Evolutionary conservation across 2,113 vertebrate species (phyloP).

Genomic region (Mustelus asterias): DNA sequence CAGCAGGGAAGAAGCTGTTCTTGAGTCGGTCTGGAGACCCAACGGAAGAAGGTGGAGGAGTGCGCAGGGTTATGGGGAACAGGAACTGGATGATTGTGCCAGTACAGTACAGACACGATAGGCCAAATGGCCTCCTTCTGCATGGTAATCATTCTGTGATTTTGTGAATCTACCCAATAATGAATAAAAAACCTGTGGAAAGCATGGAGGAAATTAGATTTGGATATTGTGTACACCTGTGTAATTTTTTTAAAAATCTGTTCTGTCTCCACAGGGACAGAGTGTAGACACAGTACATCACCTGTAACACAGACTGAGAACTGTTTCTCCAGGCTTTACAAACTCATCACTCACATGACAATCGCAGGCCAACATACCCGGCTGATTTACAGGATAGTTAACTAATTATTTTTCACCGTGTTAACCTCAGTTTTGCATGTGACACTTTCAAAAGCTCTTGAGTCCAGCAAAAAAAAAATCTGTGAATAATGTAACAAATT

Average conservation of each 20-base stretch:
- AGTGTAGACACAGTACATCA: background rate
- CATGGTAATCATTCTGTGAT: too few species aligned
- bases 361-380: background rate
- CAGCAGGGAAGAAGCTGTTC: too few species aligned
- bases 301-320: background rate
- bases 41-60: too few species aligned
- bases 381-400: background rate
- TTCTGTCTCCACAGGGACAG: background rate
- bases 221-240: background rate
- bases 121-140: too few species aligned
- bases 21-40: too few species aligned
- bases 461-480: background rate
- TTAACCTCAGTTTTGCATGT: constrained; percentile 12
- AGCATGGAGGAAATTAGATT: background rate
- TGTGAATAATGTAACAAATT: constrained; percentile 15
- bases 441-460: background rate
- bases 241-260: background rate
- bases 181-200: background rate
- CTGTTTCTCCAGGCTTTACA: background rate
- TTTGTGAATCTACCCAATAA: too few species aligned
- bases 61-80: too few species aligned
- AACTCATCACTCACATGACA: background rate
- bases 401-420: constrained; percentile 5
- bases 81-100: too few species aligned
- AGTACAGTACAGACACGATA: too few species aligned